phyloP scores from a whole-genome alignment of 2,113 vertebrate genomes.

The Morphnarchus princeps region DNA sequence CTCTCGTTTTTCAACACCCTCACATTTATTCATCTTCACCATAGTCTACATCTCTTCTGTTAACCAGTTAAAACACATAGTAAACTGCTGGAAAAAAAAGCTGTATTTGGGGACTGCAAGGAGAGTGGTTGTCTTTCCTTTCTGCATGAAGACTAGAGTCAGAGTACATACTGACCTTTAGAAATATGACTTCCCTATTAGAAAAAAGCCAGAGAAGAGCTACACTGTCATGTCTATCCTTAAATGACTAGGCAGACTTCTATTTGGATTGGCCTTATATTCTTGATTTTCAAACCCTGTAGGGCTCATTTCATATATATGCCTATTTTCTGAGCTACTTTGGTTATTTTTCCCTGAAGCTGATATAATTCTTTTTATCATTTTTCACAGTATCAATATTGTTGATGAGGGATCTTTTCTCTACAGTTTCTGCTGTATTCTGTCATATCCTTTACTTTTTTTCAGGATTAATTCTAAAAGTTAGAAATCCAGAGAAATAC shows the following conservation, averaged over 20 bases:
- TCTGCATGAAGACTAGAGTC: background rate
- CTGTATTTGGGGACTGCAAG: background rate
- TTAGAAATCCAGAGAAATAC: background rate
- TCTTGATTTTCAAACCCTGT: background rate
- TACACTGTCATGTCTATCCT: background rate
- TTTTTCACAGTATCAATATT: background rate
- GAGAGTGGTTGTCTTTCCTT: background rate
- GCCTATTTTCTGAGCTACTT: background rate
- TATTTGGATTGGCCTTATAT: background rate
- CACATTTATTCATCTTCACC: background rate
- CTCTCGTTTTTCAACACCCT: fast-evolving
- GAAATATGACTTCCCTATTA: background rate
- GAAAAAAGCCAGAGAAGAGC: background rate
- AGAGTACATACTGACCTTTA: background rate
- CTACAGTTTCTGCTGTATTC: background rate
- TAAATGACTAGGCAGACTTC: background rate
- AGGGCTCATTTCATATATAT: background rate
- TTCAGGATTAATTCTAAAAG: background rate
- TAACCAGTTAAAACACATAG: background rate
- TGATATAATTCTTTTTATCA: background rate
- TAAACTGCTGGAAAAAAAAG: background rate
- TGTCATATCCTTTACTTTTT: background rate
- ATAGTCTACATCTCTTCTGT: background rate
- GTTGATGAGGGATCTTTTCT: background rate
- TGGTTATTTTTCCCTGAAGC: background rate